phyloP scores from a whole-genome alignment of 2,888 invertebrate genomes.

The Metopia argyrocephala region DNA sequence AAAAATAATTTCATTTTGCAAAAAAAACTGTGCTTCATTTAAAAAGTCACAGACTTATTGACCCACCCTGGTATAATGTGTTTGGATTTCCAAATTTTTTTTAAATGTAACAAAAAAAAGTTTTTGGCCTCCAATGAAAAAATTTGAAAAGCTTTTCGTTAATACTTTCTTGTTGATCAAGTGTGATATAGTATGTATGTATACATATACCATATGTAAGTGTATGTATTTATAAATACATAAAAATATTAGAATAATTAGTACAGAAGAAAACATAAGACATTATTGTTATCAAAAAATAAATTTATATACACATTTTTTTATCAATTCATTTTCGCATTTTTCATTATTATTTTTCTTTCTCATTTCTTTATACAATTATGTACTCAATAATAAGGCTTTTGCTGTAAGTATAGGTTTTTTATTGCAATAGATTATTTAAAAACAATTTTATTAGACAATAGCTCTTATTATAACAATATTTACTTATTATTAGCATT shows the following conservation, averaged over 20 bases:
- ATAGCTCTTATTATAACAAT: constrained; percentile 49
- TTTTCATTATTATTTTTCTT: constrained; percentile 18
- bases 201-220: too few relatives aligned
- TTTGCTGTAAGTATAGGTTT: constrained; percentile 44
- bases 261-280: constrained; percentile 11
- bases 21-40: too few relatives aligned
- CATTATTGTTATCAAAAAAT: constrained; percentile 45
- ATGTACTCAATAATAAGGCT: constrained; percentile 30
- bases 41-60: too few relatives aligned
- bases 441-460: constrained; percentile 51
- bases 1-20: too few relatives aligned
- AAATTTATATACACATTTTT: constrained; percentile 36
- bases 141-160: too few relatives aligned
- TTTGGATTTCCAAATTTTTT: too few relatives aligned
- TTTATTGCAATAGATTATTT: constrained; percentile 45
- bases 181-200: too few relatives aligned
- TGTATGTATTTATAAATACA: constrained; percentile 14
- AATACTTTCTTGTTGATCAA: too few relatives aligned
- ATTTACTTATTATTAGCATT: constrained; percentile 54
- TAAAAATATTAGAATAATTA: neutral
- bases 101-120: too few relatives aligned
- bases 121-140: too few relatives aligned
- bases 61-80: too few relatives aligned
- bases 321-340: constrained; percentile 19
- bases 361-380: constrained; percentile 1